phyloP scores from a whole-genome alignment of 2,113 vertebrate species.

The Ptilorrhoa leucosticta region DNA sequence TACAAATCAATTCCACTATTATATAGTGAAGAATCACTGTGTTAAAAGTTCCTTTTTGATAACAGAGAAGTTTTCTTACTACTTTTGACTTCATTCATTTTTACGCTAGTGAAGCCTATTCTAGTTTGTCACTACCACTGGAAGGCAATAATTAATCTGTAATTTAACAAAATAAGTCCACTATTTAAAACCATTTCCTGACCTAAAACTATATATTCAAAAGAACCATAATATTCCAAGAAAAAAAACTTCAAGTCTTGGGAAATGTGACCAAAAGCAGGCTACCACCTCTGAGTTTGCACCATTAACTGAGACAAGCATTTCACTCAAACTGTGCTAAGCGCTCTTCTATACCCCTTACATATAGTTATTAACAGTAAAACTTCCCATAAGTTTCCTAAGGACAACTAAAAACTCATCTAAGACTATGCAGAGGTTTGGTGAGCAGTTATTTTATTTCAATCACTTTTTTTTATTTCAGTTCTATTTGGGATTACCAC shows the following conservation, averaged over 20 bases:
- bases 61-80: neutral
- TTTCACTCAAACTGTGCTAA: neutral
- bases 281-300: neutral
- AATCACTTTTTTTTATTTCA: neutral
- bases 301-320: neutral
- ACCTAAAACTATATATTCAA: neutral
- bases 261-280: neutral
- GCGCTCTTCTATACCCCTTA: neutral
- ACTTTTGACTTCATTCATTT: neutral
- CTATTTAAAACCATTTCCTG: neutral
- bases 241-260: neutral
- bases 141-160: neutral
- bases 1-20: neutral
- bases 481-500: neutral
- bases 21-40: neutral
- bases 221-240: neutral
- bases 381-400: accelerated
- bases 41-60: neutral
- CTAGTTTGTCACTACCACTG: neutral
- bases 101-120: neutral
- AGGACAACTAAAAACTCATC: neutral
- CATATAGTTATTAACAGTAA: neutral
- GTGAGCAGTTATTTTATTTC: neutral
- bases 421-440: neutral
- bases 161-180: neutral